A percentile compares a stretch with the other conserved stretches of the same genome.
phyloP scores from a whole-genome alignment of 2,113 vertebrate genomes.

The Neolamprologus sp. region DNA sequence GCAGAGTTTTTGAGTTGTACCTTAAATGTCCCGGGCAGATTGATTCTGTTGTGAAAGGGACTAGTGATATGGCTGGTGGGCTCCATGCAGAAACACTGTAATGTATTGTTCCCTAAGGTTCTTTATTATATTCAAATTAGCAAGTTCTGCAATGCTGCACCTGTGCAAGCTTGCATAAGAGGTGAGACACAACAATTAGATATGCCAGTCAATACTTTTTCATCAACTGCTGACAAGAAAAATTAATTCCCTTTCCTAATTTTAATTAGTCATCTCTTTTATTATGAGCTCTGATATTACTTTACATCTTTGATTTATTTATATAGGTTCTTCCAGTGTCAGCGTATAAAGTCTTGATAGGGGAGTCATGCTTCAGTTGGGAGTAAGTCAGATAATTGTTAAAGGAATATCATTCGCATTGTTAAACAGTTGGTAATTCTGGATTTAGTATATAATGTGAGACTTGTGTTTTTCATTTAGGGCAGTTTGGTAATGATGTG shows the following conservation, averaged over 20 bases:
- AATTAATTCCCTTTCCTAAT: constrained; percentile 42
- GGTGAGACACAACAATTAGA: constrained; percentile 25
- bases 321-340: constrained; percentile 37
- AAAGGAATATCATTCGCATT: constrained; percentile 34
- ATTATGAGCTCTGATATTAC: constrained; percentile 3
- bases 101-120: neutral
- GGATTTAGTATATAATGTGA: neutral
- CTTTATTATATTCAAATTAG: neutral
- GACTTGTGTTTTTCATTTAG: neutral
- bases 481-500: neutral
- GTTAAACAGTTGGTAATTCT: constrained; percentile 37
- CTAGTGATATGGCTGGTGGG: neutral
- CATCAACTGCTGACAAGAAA: constrained; percentile 54
- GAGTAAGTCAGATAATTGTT: constrained; percentile 19
- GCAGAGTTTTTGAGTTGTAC: neutral
- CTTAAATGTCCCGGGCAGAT: neutral
- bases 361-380: constrained; percentile 30
- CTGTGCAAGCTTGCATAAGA: neutral
- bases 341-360: constrained; percentile 35
- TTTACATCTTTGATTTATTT: constrained; percentile 50
- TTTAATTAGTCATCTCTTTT: constrained; percentile 50
- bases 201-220: constrained; percentile 36
- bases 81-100: neutral
- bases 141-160: neutral
- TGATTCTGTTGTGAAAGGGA: neutral